Evolutionary conservation across 2,888 invertebrate genomes (phyloP).

Genomic region (Lasioglossum villosulum): DNA sequence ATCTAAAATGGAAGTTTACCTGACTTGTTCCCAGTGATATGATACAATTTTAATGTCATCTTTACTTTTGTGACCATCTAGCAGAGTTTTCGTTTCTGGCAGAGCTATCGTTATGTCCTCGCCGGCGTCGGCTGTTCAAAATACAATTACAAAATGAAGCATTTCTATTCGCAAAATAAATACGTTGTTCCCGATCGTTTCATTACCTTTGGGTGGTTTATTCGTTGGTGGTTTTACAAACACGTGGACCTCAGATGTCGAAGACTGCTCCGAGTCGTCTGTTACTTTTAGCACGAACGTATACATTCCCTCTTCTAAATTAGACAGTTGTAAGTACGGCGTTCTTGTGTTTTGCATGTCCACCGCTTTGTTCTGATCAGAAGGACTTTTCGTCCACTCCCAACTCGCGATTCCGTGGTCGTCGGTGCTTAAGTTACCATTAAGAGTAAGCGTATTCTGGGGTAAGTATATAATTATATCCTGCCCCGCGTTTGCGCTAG

Average conservation of each 20-base stretch:
- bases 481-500: slow-evolving; percentile 96
- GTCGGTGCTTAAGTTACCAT: slow-evolving; percentile 96
- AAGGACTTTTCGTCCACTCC: slow-evolving; percentile 97
- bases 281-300: slow-evolving; percentile 97
- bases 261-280: slow-evolving; percentile 95
- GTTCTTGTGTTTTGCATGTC: slow-evolving; percentile 98
- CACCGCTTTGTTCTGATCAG: slow-evolving; percentile 95
- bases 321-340: slow-evolving; percentile 94
- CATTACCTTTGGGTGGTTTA: slow-evolving; percentile 90
- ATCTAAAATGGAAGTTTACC: slow-evolving; percentile 79
- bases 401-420: slow-evolving; percentile 97
- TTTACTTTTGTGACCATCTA: slow-evolving; percentile 92
- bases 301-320: slow-evolving; percentile 97
- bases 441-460: slow-evolving; percentile 92
- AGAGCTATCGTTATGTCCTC: slow-evolving; percentile 89
- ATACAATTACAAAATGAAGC: slow-evolving; percentile 24
- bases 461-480: slow-evolving; percentile 96
- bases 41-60: slow-evolving; percentile 94
- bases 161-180: not conserved
- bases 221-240: slow-evolving; percentile 96
- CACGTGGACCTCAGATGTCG: slow-evolving; percentile 94
- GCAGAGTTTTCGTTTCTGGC: slow-evolving; percentile 91
- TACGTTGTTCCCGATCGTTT: slow-evolving; percentile 65
- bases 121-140: slow-evolving; percentile 85
- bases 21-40: slow-evolving; percentile 94